phyloP scores from a whole-genome alignment of 2,797 vertebrate genomes.

The Cuculus canorus region DNA sequence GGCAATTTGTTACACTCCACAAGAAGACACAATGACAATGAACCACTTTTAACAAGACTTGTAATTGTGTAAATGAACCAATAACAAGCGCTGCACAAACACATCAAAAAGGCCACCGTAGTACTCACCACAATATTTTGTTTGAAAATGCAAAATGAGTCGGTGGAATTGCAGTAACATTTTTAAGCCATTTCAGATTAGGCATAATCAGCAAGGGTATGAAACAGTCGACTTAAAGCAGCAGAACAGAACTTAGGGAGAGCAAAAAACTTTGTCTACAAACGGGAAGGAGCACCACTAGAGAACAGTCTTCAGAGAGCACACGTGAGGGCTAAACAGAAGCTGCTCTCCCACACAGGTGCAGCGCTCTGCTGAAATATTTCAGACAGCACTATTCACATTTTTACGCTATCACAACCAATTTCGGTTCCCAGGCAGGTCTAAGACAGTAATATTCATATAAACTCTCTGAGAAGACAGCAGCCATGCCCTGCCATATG shows the following conservation, averaged over 20 bases:
- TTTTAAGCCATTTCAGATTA: not conserved
- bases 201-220: not conserved
- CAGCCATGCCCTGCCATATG: constrained; percentile 55
- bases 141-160: not conserved
- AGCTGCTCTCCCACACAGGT: not conserved
- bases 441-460: not conserved
- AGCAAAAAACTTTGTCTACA: not conserved
- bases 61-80: not conserved
- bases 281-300: not conserved
- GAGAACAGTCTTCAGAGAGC: not conserved
- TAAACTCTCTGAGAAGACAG: constrained; percentile 29
- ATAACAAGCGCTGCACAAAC: not conserved
- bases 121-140: constrained; percentile 7
- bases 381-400: not conserved
- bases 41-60: not conserved
- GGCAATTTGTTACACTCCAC: not conserved
- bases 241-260: not conserved
- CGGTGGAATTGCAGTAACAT: not conserved
- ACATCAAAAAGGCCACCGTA: not conserved
- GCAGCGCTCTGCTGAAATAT: not conserved
- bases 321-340: not conserved
- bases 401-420: constrained; percentile 9
- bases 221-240: not conserved
- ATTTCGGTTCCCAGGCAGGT: not conserved
- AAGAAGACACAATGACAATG: not conserved